Evolutionary conservation across 2,888 invertebrate species (phyloP), one percentile per base, ranked within the genome.

Genomic region (Caenorhabditis sp.): DNA sequence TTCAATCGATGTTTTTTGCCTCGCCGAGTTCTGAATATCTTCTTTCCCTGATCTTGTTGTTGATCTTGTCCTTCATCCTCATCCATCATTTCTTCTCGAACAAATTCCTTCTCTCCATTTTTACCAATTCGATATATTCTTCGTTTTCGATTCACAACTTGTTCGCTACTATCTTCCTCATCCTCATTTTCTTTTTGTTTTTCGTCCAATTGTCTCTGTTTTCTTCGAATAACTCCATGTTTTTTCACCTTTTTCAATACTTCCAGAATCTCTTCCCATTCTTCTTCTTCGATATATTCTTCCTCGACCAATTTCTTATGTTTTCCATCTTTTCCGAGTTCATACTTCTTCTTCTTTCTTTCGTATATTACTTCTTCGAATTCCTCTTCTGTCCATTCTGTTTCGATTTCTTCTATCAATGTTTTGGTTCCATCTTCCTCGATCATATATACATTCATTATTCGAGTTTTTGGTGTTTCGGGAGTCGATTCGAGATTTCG

Each of bases 221-320:
- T 61, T 26, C 1, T 62, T 55, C 8, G 43, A 43, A 43, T 17
- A 2, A 10, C 8, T 43, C 43, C 43, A 43, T 6, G 2, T 17
- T 43, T 43, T 14, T 17, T 10, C 2, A 43, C 43, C 17, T 14
- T 43, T 43, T 17, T 43, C 43, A 37, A 37, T 6, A 58, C 1
- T 24, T 37, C 43, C 21, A 43, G 21, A 58, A 64, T n/a, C 53
- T 66, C 65, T 54, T 66, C 66, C 14, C 21, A 37, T 24, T 66
- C 66, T n/a, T 60, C 59, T 6, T 60, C 59, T 23, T 51, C 60
- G 54, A n/a, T 53, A 27, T 37, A 37, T 53, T 43, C 60, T 60
- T 21, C 37, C 61, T 43, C 49, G 43, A 43, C 43, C 17, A 43
- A 17, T 3, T 17, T 17, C 43, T 43, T 43, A 10, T 43, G 8